Evolutionary conservation across 2,888 invertebrate genomes (phyloP), one percentile per base, ranked within the genome.

Genomic region (Leucoma salicis): DNA sequence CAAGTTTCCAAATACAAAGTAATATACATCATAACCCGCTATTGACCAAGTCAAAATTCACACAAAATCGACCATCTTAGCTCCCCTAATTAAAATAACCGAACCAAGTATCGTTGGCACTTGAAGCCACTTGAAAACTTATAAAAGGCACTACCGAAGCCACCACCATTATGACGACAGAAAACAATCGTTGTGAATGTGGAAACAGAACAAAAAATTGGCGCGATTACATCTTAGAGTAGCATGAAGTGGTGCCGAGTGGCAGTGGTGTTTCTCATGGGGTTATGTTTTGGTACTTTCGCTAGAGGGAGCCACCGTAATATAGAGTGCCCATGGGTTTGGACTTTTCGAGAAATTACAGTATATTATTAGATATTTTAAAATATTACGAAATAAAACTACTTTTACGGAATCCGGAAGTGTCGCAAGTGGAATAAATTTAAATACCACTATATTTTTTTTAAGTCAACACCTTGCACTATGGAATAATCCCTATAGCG

Each of bases 141-240:
- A 65, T 73, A 66, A 70, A 68, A 68, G 72, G 68, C 66, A 60
- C 62, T 70, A 70, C 68, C 62, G 53, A 53, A 64, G 66, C 67
- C 72, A 74, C 77, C 75, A 80, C 77, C 78, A 78, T 73, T 53
- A 43, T 67, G 56, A 70, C 67, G 68, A 63, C 40, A 70, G 69
- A 74, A 83, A 85, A 85, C 83, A 85, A 86, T 79, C 52, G 66
- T 46, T 66, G 63, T 73, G 70, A 78, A 57, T 63, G 54, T 50
- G 57, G 67, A 70, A 70, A 64, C 70, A 73, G 82, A 85, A 82
- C 74, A 82, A 83, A 82, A 82, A 85, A 86, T 76, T 79, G 83
- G 87, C 77, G 87, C 82, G 87, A 88, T 87, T 86, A 81, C 73
- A 87, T 87, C 86, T 86, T 80, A 63, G 70, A 82, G 84, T 81